Evolutionary conservation across 2,888 invertebrate species (phyloP).

Genomic region (Limulus polyphemus): DNA sequence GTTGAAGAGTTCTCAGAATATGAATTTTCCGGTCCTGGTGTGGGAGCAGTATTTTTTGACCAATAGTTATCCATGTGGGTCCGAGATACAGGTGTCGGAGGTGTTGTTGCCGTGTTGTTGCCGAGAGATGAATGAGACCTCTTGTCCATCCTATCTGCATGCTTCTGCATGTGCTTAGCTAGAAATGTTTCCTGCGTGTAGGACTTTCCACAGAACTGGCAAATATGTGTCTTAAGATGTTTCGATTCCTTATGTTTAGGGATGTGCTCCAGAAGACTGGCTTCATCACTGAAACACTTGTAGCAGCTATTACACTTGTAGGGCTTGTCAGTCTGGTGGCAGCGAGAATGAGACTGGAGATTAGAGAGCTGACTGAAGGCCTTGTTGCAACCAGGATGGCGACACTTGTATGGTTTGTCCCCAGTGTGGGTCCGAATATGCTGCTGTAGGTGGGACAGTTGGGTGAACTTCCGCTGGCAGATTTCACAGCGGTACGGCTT

Average conservation of each 20-base stretch:
- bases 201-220: slow-evolving; percentile 97
- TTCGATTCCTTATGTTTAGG: slow-evolving; percentile 99
- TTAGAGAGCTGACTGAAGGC: slow-evolving; percentile 98
- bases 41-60: slow-evolving; percentile 15
- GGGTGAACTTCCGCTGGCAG: slow-evolving; percentile 96
- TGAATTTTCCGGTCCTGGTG: too few relatives aligned
- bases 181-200: slow-evolving; percentile 99
- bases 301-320: slow-evolving; percentile 99
- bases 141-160: slow-evolving; percentile 58
- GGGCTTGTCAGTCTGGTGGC: slow-evolving; percentile 99
- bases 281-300: slow-evolving; percentile 98
- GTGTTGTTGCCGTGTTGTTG: too few relatives aligned
- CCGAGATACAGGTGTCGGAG: too few relatives aligned
- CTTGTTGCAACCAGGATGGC: slow-evolving; percentile 91
- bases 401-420: slow-evolving; percentile 97
- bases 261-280: slow-evolving; percentile 93
- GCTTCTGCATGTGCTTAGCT: slow-evolving; percentile 99
- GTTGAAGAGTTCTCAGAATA: too few relatives aligned
- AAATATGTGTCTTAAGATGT: slow-evolving; percentile 98
- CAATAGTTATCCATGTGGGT: slow-evolving; percentile 12
- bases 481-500: slow-evolving; percentile 98
- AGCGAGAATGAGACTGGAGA: slow-evolving; percentile 96
- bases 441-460: slow-evolving; percentile 96
- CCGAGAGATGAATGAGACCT: slow-evolving; percentile 35
- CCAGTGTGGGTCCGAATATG: slow-evolving; percentile 99